Conservation (phyloP, 2,113 vertebrate genomes). For the Sigmodon hispidus region DNA sequence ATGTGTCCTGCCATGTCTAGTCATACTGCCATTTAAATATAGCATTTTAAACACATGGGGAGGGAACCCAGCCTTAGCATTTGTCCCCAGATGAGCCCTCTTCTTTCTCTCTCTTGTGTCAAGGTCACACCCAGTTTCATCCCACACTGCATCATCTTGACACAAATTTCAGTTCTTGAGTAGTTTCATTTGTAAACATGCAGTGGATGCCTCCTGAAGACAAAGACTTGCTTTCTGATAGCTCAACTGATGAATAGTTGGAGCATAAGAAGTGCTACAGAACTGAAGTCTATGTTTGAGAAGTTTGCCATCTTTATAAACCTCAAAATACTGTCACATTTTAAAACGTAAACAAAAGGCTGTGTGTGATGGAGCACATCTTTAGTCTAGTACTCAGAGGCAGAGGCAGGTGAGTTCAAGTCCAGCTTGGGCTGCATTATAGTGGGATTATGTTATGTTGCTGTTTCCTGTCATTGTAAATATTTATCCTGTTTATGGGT, state of each 20-base stretch:
- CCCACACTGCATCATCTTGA: background rate
- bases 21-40: background rate
- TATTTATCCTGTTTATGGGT: no score
- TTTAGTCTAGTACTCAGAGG: background rate
- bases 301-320: background rate
- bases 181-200: constrained; percentile 39
- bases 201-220: background rate
- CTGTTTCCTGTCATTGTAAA: no score
- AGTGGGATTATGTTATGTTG: no score
- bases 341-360: background rate
- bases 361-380: rapidly evolving
- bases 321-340: background rate
- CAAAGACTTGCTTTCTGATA: background rate
- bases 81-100: background rate
- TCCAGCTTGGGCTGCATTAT: background rate
- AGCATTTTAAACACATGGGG: background rate
- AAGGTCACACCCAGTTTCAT: background rate
- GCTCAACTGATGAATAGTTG: constrained; percentile 24
- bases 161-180: background rate
- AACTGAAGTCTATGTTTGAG: background rate
- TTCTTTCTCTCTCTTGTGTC: background rate
- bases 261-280: background rate
- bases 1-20: background rate
- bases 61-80: background rate
- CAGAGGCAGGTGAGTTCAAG: background rate